Evolutionary conservation across 92 coral and sea anemone genomes (phyloP).

Genomic region (Meandrina meandrites): DNA sequence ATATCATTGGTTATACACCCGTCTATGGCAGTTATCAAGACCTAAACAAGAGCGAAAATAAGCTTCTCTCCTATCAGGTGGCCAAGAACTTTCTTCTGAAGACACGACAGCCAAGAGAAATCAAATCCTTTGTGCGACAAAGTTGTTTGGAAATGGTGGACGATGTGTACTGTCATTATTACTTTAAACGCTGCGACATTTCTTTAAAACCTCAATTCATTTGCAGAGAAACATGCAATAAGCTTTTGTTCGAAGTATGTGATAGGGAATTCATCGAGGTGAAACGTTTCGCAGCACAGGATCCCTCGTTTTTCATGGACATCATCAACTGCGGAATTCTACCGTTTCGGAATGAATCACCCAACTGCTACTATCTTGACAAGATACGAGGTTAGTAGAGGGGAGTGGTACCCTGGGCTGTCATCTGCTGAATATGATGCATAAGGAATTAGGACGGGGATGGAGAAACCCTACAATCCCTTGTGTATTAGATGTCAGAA

Average conservation of each 20-base stretch:
- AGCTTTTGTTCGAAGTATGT: not conserved
- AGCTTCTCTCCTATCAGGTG: not conserved
- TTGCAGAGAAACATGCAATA: slow-evolving; percentile 28
- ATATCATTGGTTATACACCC: not conserved
- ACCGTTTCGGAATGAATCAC: slow-evolving; percentile 26
- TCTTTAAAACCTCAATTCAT: slow-evolving; percentile 16
- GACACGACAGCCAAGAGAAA: too few species aligned
- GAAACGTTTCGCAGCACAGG: not conserved
- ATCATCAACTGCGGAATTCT: slow-evolving; percentile 23
- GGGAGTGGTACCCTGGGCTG: too few species aligned
- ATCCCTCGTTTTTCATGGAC: not conserved
- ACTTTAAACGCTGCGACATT: slow-evolving; percentile 24
- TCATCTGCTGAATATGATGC: too few species aligned
- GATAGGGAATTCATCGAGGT: slow-evolving; percentile 8
- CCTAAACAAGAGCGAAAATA: not conserved
- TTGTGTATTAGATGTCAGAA: too few species aligned
- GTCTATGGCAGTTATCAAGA: not conserved
- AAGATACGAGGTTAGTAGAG: slow-evolving; percentile 24
- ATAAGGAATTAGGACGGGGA: not conserved
- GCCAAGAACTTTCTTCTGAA: not conserved
- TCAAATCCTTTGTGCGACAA: not conserved
- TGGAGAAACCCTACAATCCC: not conserved
- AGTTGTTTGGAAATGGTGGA: slow-evolving; percentile 24
- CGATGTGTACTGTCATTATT: slow-evolving; percentile 35
- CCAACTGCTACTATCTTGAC: slow-evolving; percentile 20